Percentiles rank a stretch among this genome's conserved stretches.
Conservation (phyloP, 2,797 vertebrate species). For the Capromys pilorides region DNA sequence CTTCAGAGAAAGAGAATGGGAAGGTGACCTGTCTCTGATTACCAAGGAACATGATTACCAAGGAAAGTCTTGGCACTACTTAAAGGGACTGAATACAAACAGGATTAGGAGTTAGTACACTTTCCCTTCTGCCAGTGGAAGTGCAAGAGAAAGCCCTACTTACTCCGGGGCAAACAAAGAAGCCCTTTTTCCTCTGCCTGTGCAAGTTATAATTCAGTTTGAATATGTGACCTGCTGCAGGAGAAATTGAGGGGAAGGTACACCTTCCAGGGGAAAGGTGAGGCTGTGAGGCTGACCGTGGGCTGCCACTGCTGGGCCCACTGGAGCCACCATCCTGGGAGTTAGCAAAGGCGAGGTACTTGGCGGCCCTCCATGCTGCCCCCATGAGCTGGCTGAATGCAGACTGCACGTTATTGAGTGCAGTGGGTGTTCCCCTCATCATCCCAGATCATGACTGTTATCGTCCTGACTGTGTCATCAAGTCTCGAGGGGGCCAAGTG, state of each 20-base stretch:
- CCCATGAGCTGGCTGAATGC: accelerated
- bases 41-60: neutral
- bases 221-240: neutral
- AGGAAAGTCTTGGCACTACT: neutral
- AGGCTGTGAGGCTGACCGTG: neutral
- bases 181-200: neutral
- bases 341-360: neutral
- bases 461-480: neutral
- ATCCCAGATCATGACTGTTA: neutral
- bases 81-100: too few relatives aligned
- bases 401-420: neutral
- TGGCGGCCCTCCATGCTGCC: neutral
- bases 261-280: neutral
- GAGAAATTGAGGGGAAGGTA: neutral
- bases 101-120: neutral
- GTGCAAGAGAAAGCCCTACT: neutral
- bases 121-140: neutral
- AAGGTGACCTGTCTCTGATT: neutral
- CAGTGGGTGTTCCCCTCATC: neutral
- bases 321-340: neutral
- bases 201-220: neutral
- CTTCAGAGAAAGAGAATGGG: neutral
- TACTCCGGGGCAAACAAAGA: neutral
- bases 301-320: neutral
- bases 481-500: neutral